These are phyloP conservation scores for Nautilus pompilius DNA, from an alignment of 1,140 invertebrate genomes.

Conservation along the genomic window DNA sequence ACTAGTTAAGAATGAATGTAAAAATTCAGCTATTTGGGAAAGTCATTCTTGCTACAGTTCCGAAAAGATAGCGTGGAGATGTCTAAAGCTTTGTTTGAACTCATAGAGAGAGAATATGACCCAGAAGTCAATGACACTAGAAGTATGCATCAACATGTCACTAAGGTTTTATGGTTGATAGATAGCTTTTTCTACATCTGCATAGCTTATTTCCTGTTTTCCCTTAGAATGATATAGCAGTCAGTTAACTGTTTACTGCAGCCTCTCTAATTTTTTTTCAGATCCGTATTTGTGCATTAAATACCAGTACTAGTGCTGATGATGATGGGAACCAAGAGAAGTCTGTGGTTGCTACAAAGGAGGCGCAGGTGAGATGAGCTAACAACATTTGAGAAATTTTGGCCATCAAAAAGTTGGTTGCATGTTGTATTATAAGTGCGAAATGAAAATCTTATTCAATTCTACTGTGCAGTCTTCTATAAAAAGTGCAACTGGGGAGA, in stretches of 20 bases:
- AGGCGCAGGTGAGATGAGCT: constrained; percentile 61
- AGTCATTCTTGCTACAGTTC: too few species aligned
- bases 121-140: not conserved
- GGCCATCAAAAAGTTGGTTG: too few species aligned
- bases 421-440: too few species aligned
- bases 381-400: not conserved
- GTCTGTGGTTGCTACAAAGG: constrained; percentile 62
- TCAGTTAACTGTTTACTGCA: not conserved
- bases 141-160: not conserved
- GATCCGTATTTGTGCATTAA: constrained; percentile 69
- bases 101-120: constrained; percentile 4
- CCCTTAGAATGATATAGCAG: not conserved
- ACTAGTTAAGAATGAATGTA: too few species aligned
- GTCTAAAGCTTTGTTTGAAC: constrained; percentile 3
- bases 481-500: too few species aligned
- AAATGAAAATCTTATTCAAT: too few species aligned
- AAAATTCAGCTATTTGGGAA: too few species aligned
- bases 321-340: constrained; percentile 59
- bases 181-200: not conserved
- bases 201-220: too few species aligned
- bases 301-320: constrained; percentile 64
- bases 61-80: too few species aligned
- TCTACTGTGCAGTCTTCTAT: too few species aligned
- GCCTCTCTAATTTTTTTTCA: constrained; percentile 17
- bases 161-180: too few species aligned